Base-by-base conservation (phyloP, 2,888 invertebrate genomes). In the Ceriagrion tenellum region DNA sequence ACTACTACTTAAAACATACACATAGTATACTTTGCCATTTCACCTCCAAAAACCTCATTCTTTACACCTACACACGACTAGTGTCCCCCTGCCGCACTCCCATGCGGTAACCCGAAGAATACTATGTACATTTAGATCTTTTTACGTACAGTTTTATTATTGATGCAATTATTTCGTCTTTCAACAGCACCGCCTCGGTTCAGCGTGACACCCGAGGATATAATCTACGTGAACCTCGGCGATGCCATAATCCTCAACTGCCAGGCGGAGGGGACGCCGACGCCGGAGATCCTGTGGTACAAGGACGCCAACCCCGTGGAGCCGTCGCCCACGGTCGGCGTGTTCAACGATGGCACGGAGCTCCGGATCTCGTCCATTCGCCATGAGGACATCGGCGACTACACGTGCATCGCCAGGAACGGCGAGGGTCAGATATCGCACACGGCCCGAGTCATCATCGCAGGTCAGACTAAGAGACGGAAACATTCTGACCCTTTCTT, bases 371-470 rank as follows among this genome's bases (percentile, higher is more conserved):
- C 98, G 96, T 99, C 98, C 97, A 98, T 99, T 96, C 98, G 99
- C 96, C 98, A 98, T 97, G 98, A 99, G 97, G 99, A 99, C 97
- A 99, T 99, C 96, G 99, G 99, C 95, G 99, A 99, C 97, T 99
- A 99, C 97, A 99, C 99, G 96, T 99, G 99, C 97, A 98, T 99
- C 97, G 99, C 99, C 96, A 98, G 99, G 96, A 99, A 99, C 97
- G 98, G 99, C 96, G 99, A 99, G 97, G 99, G 99, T 30, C 99
- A 99, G 97, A 99, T 99, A 96, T 99, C 99, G 96, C 99, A 99
- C 97, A 99, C 99, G 96, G 99, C 99, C 96, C 98, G 99, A 97
- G 99, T 99, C 97, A 99, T 99, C 97, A 99, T 99, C 97, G 99
- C 99, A 96, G 99, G 98, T 98, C 96, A 96, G 96, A 95, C 47